phyloP scores from a whole-genome alignment of 2,888 invertebrate species.

The Lasiommata megera region DNA sequence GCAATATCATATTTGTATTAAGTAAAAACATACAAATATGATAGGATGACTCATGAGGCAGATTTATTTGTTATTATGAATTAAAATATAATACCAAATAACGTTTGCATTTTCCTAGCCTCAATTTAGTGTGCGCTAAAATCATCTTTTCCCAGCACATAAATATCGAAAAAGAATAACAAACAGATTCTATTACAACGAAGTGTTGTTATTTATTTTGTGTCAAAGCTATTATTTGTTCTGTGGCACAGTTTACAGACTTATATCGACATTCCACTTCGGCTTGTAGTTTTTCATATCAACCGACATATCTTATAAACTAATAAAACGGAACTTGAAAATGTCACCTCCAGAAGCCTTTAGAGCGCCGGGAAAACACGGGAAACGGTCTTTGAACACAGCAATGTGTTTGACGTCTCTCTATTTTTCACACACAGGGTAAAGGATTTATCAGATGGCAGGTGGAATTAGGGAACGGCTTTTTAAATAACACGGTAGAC shows the following conservation, averaged over 20 bases:
- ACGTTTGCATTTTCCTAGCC: too few relatives aligned
- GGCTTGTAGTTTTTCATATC: not conserved
- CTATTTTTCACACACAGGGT: constrained; percentile 24
- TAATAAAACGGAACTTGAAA: constrained; percentile 5
- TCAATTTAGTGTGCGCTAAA: too few relatives aligned
- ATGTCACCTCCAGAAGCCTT: constrained; percentile 5
- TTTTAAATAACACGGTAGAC: constrained; percentile 26
- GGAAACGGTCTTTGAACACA: constrained; percentile 13
- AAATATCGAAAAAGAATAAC: too few relatives aligned
- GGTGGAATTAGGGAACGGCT: constrained; percentile 21
- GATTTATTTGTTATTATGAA: too few relatives aligned
- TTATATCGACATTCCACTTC: not conserved
- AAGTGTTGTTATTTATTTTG: not conserved
- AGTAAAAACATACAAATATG: too few relatives aligned
- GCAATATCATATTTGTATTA: too few relatives aligned
- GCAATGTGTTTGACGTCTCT: constrained; percentile 23
- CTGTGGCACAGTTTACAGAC: not conserved
- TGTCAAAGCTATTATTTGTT: not conserved
- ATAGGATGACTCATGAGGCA: too few relatives aligned
- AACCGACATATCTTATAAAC: not conserved
- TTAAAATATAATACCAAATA: too few relatives aligned
- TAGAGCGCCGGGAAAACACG: not conserved
- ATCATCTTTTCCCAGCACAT: too few relatives aligned
- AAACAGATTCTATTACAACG: not conserved
- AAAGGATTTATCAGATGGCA: constrained; percentile 30